A percentile compares a stretch with the other conserved stretches of the same genome.
Evolutionary conservation across 2,113 vertebrate species (phyloP).

Genomic region (Gavialis gangeticus): DNA sequence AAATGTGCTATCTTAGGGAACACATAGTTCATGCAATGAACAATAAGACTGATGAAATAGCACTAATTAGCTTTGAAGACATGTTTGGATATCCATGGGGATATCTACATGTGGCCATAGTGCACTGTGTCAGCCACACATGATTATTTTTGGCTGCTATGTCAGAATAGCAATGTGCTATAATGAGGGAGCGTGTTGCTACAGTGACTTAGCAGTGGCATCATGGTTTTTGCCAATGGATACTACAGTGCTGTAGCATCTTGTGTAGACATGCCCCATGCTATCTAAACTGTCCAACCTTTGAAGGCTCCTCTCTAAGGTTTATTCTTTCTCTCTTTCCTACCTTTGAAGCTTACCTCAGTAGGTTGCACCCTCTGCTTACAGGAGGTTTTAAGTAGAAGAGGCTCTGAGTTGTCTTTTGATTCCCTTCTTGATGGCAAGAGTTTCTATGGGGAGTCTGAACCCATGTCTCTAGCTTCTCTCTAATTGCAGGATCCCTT

Average conservation of each 20-base stretch:
- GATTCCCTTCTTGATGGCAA: background rate
- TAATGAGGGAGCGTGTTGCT: no score
- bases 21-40: background rate
- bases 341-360: background rate
- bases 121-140: no score
- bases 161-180: no score
- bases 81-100: background rate
- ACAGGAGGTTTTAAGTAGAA: background rate
- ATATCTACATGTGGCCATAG: background rate
- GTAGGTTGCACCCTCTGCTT: background rate
- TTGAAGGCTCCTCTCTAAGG: background rate
- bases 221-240: no score
- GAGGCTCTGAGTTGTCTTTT: no score
- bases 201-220: no score
- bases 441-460: background rate
- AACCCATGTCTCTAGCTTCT: background rate
- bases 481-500: background rate
- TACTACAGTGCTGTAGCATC: no score
- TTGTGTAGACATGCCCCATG: no score
- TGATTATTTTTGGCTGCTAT: no score
- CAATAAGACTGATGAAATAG: background rate
- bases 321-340: background rate
- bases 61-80: background rate
- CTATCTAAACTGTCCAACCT: background rate
- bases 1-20: background rate